Conservation (phyloP, 2,797 vertebrate species). For the Pseudochirops corinnae region DNA sequence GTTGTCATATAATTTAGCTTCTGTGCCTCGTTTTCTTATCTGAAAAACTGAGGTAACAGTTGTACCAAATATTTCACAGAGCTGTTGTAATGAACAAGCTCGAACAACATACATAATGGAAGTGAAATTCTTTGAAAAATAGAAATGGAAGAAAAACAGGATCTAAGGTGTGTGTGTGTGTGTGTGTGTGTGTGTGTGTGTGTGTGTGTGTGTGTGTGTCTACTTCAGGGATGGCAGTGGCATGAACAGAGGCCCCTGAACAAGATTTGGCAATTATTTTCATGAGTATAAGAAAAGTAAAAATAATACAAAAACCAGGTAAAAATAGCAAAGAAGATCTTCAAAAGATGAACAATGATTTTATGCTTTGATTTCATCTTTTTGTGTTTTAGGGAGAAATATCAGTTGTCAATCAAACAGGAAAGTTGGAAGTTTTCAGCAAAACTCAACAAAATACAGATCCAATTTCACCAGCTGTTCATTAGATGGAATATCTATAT, state of each 20-base stretch:
- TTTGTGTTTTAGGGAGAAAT: slow-evolving; percentile 45
- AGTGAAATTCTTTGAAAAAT: not conserved
- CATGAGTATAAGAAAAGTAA: slow-evolving; percentile 6
- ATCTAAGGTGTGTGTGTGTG: not conserved
- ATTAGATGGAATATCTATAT: slow-evolving; percentile 60
- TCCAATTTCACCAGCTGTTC: slow-evolving; percentile 74
- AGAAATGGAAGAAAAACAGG: not conserved
- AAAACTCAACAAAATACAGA: slow-evolving; percentile 58
- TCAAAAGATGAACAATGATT: not conserved
- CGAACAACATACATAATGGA: not conserved
- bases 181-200: no score
- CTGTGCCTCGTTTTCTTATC: not conserved
- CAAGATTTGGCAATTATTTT: not conserved
- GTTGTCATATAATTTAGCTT: not conserved
- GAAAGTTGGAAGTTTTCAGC: slow-evolving; percentile 22
- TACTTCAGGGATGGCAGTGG: not conserved
- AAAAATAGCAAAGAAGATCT: not conserved
- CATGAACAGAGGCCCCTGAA: not conserved
- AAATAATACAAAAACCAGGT: not conserved
- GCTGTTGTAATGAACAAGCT: not conserved
- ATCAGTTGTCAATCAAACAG: slow-evolving; percentile 51
- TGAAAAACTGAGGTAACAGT: not conserved
- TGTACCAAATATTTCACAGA: not conserved
- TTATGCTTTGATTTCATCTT: slow-evolving; percentile 32
- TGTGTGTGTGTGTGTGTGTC: not conserved